A percentile compares a stretch with the other conserved stretches of the same genome.
Conservation (phyloP, 92 coral and sea anemone genomes). For the Epizoanthus fatuus region DNA sequence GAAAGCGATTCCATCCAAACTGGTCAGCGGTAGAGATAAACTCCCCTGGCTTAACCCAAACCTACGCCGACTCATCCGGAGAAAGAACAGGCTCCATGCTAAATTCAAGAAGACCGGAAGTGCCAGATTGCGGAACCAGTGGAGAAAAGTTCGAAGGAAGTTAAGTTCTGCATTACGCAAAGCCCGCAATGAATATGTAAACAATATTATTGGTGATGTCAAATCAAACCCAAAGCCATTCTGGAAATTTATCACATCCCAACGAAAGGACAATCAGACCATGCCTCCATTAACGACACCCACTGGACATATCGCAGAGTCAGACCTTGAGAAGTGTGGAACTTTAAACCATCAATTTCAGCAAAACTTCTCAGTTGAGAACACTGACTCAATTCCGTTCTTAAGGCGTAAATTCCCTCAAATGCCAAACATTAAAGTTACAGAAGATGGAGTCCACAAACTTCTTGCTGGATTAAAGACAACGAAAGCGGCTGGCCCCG, state of each 20-base stretch:
- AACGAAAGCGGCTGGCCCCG: too few relatives aligned
- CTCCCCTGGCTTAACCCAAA: neutral
- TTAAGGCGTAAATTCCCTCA: neutral
- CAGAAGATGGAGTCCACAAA: neutral
- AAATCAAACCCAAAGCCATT: neutral
- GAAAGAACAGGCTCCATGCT: neutral
- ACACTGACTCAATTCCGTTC: neutral
- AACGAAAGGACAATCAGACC: neutral
- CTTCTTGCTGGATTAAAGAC: too few relatives aligned
- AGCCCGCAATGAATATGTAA: neutral
- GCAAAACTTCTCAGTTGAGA: neutral
- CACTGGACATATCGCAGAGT: neutral
- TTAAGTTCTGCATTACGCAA: neutral
- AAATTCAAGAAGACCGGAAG: neutral
- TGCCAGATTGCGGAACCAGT: neutral
- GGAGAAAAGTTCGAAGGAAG: neutral
- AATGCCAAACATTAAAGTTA: neutral
- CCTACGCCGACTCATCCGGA: neutral
- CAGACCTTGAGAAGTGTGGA: neutral
- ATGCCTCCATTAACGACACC: neutral
- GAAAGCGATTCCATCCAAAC: neutral
- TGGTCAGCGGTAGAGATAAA: neutral
- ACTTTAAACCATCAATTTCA: neutral
- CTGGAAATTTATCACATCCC: neutral
- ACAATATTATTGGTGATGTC: neutral